Evolutionary conservation across 2,797 vertebrate genomes (phyloP).

Genomic region (Sternarchorhynchus goeldii): DNA sequence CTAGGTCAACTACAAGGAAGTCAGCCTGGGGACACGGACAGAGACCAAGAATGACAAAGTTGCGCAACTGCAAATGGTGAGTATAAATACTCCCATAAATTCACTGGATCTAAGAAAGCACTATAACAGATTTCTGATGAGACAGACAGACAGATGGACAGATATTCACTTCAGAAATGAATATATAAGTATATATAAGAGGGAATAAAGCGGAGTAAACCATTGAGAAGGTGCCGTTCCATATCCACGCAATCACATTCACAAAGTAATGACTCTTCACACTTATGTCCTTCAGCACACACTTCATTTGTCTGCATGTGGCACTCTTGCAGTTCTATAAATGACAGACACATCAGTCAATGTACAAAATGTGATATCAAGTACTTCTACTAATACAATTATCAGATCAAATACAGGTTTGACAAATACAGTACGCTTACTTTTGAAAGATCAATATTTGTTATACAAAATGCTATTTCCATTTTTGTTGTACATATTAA

Average conservation of each 20-base stretch:
- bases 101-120: too few relatives aligned
- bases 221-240: constrained; percentile 79
- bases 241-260: constrained; percentile 80
- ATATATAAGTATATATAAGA: not conserved
- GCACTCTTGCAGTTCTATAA: constrained; percentile 76
- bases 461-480: too few relatives aligned
- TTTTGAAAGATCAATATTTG: too few relatives aligned
- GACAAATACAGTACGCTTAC: too few relatives aligned
- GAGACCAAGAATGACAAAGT: not conserved
- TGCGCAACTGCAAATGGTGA: not conserved
- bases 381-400: too few relatives aligned
- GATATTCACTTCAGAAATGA: not conserved
- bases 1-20: constrained; percentile 77
- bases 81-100: too few relatives aligned
- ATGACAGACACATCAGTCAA: constrained; percentile 4
- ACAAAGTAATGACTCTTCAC: constrained; percentile 77
- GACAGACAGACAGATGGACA: too few relatives aligned
- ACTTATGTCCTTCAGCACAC: constrained; percentile 74
- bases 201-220: constrained; percentile 11
- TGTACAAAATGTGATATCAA: too few relatives aligned
- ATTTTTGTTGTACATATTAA: too few relatives aligned
- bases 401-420: too few relatives aligned
- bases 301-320: constrained; percentile 72
- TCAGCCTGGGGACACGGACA: constrained; percentile 67
- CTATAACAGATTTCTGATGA: too few relatives aligned